Base-by-base conservation (phyloP, 35 echinoderm and acorn worm genomes). In the Stichopus chloronotus region DNA sequence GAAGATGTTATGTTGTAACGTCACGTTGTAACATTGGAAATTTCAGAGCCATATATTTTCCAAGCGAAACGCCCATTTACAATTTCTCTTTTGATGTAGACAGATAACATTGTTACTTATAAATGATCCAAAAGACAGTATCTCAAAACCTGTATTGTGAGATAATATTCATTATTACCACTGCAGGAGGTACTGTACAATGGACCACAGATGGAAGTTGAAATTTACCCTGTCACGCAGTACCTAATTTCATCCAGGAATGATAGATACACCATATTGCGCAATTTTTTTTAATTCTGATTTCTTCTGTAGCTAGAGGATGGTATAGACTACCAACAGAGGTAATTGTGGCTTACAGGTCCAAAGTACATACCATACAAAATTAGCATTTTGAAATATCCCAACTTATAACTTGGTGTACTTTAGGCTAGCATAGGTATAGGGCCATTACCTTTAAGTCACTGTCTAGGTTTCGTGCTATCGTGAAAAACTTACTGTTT, bases 101-200 rank as follows among this genome's bases (percentile, higher is more conserved):
- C 63, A 71, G 63, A 71, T 71, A 71, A 71, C 63, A 71, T 68
- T 68, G 63, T 68, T 71, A 71, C 10, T 71, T 71, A 71, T 71
- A n/a, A 71, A 71, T 71, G 63, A 71, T n/a, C n/a, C 63, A 71
- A 71, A 71, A n/a, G 63, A 71, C 63, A 71, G 63, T 71, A 71
- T 71, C 63, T 71, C 4, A 4, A 71, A 71, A 71, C 4, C 63
- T 68, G 11, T 71, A 71, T 71, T 71, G n/a, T 71, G 63, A n/a
- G 63, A 71, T 71, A 71, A 71, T 71, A 71, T 71, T 71, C 63
- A 71, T 71, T n/a, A 71, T 71, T 43, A 3, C n/a, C n/a, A n/a
- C n/a, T n/a, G n/a, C n/a, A n/a, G n/a, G n/a, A n/a, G n/a, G n/a
- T n/a, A n/a, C n/a, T n/a, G n/a, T n/a, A n/a, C n/a, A n/a, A n/a